Evolutionary conservation across 2,113 vertebrate genomes (phyloP), one percentile per base, ranked within the genome.

Genomic region (Micronisus gabar): DNA sequence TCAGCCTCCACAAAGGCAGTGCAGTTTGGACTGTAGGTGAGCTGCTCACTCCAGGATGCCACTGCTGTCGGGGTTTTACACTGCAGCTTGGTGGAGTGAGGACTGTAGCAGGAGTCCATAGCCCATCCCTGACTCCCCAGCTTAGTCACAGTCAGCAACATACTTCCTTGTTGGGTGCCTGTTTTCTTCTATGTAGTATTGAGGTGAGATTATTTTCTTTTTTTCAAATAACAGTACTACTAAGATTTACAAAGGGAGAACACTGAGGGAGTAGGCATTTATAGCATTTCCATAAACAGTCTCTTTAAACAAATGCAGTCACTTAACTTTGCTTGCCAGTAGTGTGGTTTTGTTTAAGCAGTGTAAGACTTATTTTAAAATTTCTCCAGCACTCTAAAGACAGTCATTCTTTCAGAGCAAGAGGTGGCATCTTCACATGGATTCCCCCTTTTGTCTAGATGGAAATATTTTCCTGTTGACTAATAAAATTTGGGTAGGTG

Each of bases 1-100:
- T 62, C 10, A 11, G 56, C 14, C 36, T 16, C 47, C 17, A 0
- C 0, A 0, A 47, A 85, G 71, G 12, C 7, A 4, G 38, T 6
- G 1, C 15, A 16, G 25, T 10, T 48, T 22, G 32, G 41, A 11
- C 17, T 21, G 21, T 16, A 10, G 30, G 38, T 2, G 17, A 85
- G 70, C 70, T 52, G 70, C 40, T 50, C 6, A 1, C 20, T 7
- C n/a, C 1, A 1, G 66, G 53, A 4, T 55, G 55, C 63, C 15
- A 34, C 61, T 55, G 68, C 40, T 75, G 3, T 4, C 36, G 53
- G 21, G 71, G 36, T 23, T 53, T 56, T 22, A 38, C 27, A 3
- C 71, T n/a, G n/a, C n/a, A 62, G 25, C 10, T 5, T 11, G 45
- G 14, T 27, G 36, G 43, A 50, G 52, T 3, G 61, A 21, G 66